Conservation (phyloP, 2,888 invertebrate species). For the Thelaira solivaga region DNA sequence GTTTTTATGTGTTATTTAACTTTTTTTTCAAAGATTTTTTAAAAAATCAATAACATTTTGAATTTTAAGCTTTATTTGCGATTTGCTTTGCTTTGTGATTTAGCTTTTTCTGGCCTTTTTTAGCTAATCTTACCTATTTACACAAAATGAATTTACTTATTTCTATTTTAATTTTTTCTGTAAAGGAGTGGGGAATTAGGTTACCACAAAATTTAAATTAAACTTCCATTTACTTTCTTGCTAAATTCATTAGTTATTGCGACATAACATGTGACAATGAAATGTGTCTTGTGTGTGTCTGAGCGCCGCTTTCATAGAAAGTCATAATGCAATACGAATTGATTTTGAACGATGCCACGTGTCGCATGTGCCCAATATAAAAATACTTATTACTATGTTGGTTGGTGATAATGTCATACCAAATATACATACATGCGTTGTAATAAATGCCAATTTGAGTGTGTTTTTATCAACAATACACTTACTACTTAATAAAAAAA, state of each 20-base stretch:
- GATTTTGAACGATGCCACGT: conserved; percentile 72
- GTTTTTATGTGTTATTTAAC: too few relatives aligned
- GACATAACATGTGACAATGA: background rate
- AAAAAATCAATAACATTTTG: too few relatives aligned
- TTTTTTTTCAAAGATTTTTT: too few relatives aligned
- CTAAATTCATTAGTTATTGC: conserved; percentile 10
- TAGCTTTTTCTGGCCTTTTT: too few relatives aligned
- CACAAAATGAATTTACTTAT: too few relatives aligned
- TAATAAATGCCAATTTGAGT: conserved; percentile 49
- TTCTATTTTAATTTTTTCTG: too few relatives aligned
- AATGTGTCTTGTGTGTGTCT: background rate
- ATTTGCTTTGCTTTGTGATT: too few relatives aligned
- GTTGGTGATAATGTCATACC: conserved; percentile 16
- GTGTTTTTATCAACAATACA: conserved; percentile 30
- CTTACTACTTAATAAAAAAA: conserved; percentile 15
- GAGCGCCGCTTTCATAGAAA: conserved; percentile 8
- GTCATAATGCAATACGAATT: conserved; percentile 68
- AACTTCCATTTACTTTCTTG: background rate
- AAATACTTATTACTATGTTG: conserved; percentile 17
- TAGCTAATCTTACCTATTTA: too few relatives aligned
- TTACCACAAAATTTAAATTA: background rate
- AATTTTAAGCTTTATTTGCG: too few relatives aligned
- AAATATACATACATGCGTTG: background rate
- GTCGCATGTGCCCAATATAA: conserved; percentile 64
- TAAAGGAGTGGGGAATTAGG: background rate